Evolutionary conservation across 2,113 vertebrate genomes (phyloP), one percentile per base, ranked within the genome.

Genomic region (Hassar affinis): DNA sequence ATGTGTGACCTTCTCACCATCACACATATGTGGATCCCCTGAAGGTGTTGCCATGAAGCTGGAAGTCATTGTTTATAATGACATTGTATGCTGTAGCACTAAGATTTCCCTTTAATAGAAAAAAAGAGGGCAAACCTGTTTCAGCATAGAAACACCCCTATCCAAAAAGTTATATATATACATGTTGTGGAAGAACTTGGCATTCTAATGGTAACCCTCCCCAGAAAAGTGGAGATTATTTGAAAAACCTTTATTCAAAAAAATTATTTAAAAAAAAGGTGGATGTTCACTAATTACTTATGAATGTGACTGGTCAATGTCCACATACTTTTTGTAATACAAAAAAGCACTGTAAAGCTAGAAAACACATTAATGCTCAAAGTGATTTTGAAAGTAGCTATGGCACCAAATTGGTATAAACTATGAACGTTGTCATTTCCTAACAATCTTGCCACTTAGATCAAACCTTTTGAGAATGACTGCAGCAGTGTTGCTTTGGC

Each of bases 391-490:
- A 74, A 74, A 49, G 27, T 15, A 27, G 0, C 14, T 35, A 12
- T 6, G 30, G 59, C 68, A 74, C 3, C 25, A 81, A 14, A 27
- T 30, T 30, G 15, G 14, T 52, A 22, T 10, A 76, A 47, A 71
- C 22, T 47, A 71, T 49, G 7, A 59, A 59, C 17, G 3, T 45
- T 4, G 1, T 30, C 47, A 25, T 4, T 49, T 18, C 5, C 14
- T 35, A 78, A 2, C 45, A 17, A 57, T 38, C 49, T 25, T 45
- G 22, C 12, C 25, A 38, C 22, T 7, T 22, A 66, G 22, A 57
- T 35, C 61, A 84, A 54, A 99, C 98, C 96, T 95, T 94, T 95
- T 98, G 5, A 99, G 93, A 85, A 99, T 97, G 79, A 95, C 94
- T 2, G 91, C 84, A 10, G 94, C 88, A 1, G 95, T 80, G 78